A percentile compares a stretch with the other conserved stretches of the same genome.
Conservation (phyloP, 35 echinoderm and acorn worm species). For the Holothuria glaberrima region DNA sequence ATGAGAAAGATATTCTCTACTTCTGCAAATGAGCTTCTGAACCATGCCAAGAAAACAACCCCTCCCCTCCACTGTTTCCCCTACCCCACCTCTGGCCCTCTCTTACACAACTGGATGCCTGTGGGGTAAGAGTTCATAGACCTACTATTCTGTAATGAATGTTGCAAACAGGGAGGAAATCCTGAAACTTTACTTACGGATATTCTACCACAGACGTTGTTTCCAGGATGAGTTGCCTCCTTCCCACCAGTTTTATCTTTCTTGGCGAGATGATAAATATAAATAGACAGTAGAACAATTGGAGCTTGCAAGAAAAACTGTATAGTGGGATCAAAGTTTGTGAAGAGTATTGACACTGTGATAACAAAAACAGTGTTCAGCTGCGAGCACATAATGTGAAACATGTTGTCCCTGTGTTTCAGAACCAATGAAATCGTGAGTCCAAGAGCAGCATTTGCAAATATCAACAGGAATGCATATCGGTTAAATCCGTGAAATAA, state of each 20-base stretch:
- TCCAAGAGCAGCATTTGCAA: constrained; percentile 67
- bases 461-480: constrained; percentile 74
- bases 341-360: constrained; percentile 71
- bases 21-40: no score
- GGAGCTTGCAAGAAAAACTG: constrained; percentile 95
- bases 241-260: background rate
- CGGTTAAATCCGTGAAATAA: constrained; percentile 84
- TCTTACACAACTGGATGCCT: no score
- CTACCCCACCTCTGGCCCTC: no score
- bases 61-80: no score
- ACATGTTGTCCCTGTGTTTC: constrained; percentile 96
- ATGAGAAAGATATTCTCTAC: no score
- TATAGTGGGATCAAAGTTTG: constrained; percentile 73
- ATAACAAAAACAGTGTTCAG: constrained; percentile 79
- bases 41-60: no score
- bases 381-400: constrained; percentile 83
- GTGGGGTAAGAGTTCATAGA: no score
- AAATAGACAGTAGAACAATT: constrained; percentile 82
- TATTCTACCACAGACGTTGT: background rate
- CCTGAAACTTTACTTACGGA: background rate
- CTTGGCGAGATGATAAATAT: constrained; percentile 84
- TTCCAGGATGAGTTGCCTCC: background rate
- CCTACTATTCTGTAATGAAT: no score
- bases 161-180: no score
- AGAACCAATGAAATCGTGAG: constrained; percentile 85